phyloP scores from a whole-genome alignment of 2,888 invertebrate species.

The Acronicta psi region DNA sequence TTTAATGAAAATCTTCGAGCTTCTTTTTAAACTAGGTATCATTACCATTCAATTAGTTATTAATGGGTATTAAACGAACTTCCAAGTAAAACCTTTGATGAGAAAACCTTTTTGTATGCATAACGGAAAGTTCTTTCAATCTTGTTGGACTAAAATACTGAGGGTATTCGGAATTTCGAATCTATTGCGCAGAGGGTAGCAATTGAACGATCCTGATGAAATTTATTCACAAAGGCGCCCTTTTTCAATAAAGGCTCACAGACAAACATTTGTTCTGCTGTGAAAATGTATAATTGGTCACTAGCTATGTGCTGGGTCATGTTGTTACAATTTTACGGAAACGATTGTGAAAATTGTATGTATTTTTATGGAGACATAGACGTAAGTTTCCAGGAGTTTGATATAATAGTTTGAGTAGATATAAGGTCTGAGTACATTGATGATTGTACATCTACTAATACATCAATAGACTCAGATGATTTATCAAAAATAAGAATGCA shows the following conservation, averaged over 20 bases:
- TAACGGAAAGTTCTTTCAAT: conserved; percentile 54
- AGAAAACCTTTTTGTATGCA: conserved; percentile 51
- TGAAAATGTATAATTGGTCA: conserved; percentile 36
- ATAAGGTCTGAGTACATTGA: too few relatives aligned
- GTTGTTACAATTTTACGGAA: not conserved
- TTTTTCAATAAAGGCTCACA: conserved; percentile 49
- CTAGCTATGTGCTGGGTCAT: conserved; percentile 6
- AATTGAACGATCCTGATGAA: conserved; percentile 49
- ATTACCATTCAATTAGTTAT: conserved; percentile 18
- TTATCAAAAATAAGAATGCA: too few relatives aligned
- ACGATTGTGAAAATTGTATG: not conserved
- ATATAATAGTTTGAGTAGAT: too few relatives aligned
- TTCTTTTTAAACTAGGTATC: not conserved
- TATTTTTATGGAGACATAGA: too few relatives aligned
- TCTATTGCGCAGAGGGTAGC: conserved; percentile 43
- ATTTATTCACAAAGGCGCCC: conserved; percentile 55
- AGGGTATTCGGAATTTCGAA: conserved; percentile 26
- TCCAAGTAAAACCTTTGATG: conserved; percentile 33
- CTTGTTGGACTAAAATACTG: conserved; percentile 49
- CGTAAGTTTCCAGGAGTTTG: too few relatives aligned
- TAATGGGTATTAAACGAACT: conserved; percentile 32
- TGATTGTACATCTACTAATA: too few relatives aligned
- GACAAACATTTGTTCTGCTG: conserved; percentile 45
- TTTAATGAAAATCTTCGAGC: too few relatives aligned
- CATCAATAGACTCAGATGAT: too few relatives aligned